A percentile compares a stretch with the other conserved stretches of the same genome.
These are phyloP conservation scores for Umimayanthus chanpuru DNA, from an alignment of 92 coral and sea anemone genomes.

Conservation along the genomic window DNA sequence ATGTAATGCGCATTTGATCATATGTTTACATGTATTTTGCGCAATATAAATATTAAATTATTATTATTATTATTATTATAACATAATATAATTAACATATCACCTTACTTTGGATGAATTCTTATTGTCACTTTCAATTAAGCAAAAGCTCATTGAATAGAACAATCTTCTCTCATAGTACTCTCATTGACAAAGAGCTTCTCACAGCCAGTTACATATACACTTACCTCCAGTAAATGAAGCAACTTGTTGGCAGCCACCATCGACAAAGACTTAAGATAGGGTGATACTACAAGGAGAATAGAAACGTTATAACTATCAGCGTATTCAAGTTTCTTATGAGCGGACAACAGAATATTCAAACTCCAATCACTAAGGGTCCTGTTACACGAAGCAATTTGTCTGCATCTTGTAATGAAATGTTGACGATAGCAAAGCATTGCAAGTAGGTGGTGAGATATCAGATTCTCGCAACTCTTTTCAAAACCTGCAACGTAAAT, in stretches of 20 bases:
- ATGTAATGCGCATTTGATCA: no score
- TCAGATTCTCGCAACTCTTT: not conserved
- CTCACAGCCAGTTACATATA: not conserved
- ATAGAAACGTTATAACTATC: not conserved
- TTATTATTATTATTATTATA: no score
- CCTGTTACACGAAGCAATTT: not conserved
- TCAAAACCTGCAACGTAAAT: no score
- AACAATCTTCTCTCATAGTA: no score
- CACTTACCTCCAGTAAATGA: conserved; percentile 84
- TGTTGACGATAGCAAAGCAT: not conserved
- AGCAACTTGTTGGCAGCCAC: conserved; percentile 96
- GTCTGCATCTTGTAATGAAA: not conserved
- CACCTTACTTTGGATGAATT: no score
- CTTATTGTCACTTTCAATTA: no score
- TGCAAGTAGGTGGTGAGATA: not conserved
- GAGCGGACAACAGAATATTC: not conserved
- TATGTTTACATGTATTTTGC: no score
- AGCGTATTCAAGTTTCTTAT: not conserved
- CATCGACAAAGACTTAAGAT: conserved; percentile 96
- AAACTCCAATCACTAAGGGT: not conserved
- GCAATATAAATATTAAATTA: no score
- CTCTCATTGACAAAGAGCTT: no score
- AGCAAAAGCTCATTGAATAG: no score
- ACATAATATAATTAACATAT: no score
- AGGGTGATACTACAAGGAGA: conserved; percentile 81